Conservation (phyloP, 2,888 invertebrate genomes). For the Metacarcinus magister region DNA sequence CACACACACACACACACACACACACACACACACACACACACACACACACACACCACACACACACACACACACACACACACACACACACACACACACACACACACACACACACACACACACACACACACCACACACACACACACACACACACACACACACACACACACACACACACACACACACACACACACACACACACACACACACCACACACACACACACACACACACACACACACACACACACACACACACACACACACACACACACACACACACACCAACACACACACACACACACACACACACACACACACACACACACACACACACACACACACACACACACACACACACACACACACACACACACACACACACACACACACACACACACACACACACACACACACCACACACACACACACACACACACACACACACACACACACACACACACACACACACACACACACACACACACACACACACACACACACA, state of each 20-base stretch:
- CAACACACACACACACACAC: not conserved
- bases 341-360: slow-evolving; percentile 44
- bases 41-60: slow-evolving; percentile 44
- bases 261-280: slow-evolving; percentile 48
- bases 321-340: slow-evolving; percentile 2
- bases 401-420: slow-evolving; percentile 45
- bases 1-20: not conserved
- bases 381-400: too few species aligned
- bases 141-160: not conserved
- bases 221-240: not conserved
- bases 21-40: slow-evolving; percentile 9
- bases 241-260: not conserved
- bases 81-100: too few species aligned
- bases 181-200: slow-evolving; percentile 48
- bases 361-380: slow-evolving; percentile 7
- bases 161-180: not conserved
- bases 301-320: not conserved
- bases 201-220: slow-evolving; percentile 13
- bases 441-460: not conserved
- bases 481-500: slow-evolving; percentile 48
- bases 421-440: slow-evolving; percentile 35
- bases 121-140: slow-evolving; percentile 40
- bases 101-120: slow-evolving; percentile 45
- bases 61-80: slow-evolving; percentile 7
- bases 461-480: not conserved